Base-by-base conservation (phyloP, 2,797 vertebrate species). In the Crypturellus tataupa region DNA sequence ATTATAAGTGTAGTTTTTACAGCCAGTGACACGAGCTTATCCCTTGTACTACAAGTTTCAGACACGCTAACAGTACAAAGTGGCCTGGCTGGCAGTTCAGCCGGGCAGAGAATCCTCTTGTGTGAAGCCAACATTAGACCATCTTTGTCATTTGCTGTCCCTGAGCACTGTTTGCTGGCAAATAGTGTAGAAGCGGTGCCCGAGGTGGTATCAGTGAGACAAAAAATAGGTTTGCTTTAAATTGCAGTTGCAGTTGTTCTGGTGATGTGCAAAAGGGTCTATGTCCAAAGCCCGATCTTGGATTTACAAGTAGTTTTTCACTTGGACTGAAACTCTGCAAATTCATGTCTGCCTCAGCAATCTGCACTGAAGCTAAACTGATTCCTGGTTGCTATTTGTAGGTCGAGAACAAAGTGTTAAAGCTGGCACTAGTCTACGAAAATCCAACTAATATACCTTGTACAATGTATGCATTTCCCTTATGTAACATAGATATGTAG, bases 381-480 rank as follows among this genome's bases (percentile, higher is more conserved):
- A 33, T 85, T 77, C 76, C 19, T 70, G 59, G 81, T 77, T 8
- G 3, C 35, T 60, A 5, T 55, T 65, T 77, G 39, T 67, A 68
- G 59, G 24, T 59, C n/a, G 46, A 79, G 64, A 82, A 37, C 10
- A 37, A 73, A 80, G 39, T 37, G 53, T 60, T 71, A n/a, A 81
- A 68, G 44, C 64, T 2, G 0, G 29, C 67, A 67, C 5, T 73
- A 49, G 10, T 5, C 0, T 24, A n/a, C 69, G 31, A 63, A 86
- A 78, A 79, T 69, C 40, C 55, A 89, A 2, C n/a, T 73, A 24
- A 47, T 59, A 12, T 69, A 69, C 53, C 24, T 71, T 13, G 2
- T 64, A n/a, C 24, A 37, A 44, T 86, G 49, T 71, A 35, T 85
- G 39, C 79, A 44, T 91, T 91, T 93, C 81, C 21, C 85, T 88